Evolutionary conservation across 2,797 vertebrate genomes (phyloP).

Genomic region (Characodon lateralis): DNA sequence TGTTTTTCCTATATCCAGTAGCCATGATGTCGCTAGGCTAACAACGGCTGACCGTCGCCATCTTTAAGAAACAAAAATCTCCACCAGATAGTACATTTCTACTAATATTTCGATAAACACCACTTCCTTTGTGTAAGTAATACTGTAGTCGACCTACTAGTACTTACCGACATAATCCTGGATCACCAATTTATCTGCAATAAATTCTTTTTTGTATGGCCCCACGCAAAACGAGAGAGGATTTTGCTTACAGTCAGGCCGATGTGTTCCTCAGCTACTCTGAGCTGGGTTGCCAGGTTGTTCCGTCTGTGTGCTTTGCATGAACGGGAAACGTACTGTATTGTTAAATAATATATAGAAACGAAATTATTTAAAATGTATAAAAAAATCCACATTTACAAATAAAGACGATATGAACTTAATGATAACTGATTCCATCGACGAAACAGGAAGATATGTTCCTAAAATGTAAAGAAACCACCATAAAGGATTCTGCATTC

Average conservation of each 20-base stretch:
- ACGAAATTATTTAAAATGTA: background rate
- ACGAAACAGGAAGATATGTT: background rate
- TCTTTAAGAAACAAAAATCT: constrained; percentile 55
- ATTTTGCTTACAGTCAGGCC: constrained; percentile 10
- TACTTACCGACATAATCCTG: constrained; percentile 70
- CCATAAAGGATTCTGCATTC: background rate
- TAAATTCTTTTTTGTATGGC: background rate
- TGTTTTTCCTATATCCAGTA: background rate
- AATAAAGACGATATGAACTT: background rate
- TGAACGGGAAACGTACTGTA: background rate
- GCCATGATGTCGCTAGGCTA: constrained; percentile 47
- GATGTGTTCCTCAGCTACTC: constrained; percentile 18
- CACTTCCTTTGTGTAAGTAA: rapidly evolving
- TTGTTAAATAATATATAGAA: background rate
- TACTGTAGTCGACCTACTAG: background rate
- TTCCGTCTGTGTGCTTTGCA: no score
- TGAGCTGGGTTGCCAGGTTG: constrained; percentile 64
- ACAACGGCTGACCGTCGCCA: constrained; percentile 61
- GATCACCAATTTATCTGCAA: background rate
- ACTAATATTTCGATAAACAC: no score
- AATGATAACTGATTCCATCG: background rate
- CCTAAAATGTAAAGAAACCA: background rate
- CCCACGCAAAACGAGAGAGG: background rate
- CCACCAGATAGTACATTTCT: background rate
- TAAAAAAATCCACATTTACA: background rate